Conservation (phyloP, 2,797 vertebrate species). For the Falco naumanni region DNA sequence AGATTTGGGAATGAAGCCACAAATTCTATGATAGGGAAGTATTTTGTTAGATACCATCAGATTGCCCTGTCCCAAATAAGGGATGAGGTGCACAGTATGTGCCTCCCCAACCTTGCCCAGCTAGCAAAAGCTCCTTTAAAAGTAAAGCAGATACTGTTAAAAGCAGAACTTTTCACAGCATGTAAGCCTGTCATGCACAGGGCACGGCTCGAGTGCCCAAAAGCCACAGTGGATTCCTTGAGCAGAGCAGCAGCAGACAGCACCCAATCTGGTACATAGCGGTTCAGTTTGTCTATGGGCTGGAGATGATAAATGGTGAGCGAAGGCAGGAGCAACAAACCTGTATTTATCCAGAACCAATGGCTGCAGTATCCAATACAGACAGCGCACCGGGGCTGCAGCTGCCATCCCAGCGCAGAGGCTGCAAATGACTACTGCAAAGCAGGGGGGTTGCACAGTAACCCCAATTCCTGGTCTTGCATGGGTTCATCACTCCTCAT, state of each 20-base stretch:
- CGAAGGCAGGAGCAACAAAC: neutral
- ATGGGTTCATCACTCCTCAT: neutral
- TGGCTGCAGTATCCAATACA: neutral
- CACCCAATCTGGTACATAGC: neutral
- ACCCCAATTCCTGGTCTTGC: neutral
- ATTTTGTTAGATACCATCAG: neutral
- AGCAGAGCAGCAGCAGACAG: neutral
- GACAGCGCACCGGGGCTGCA: accelerated
- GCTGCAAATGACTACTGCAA: neutral
- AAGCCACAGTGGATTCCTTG: neutral
- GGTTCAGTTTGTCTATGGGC: neutral
- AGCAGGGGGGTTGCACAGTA: neutral
- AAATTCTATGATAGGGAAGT: neutral
- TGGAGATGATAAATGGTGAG: neutral
- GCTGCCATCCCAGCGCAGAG: neutral
- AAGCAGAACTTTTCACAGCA: neutral
- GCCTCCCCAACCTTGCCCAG: neutral
- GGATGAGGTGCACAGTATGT: neutral
- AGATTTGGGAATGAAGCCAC: neutral
- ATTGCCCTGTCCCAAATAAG: neutral
- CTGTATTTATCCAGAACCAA: neutral
- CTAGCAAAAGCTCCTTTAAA: neutral
- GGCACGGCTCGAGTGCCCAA: neutral
- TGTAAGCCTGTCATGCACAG: neutral
- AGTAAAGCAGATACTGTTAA: neutral